Base-by-base conservation (phyloP, 2,888 invertebrate species). In the Drosophila limbata region DNA sequence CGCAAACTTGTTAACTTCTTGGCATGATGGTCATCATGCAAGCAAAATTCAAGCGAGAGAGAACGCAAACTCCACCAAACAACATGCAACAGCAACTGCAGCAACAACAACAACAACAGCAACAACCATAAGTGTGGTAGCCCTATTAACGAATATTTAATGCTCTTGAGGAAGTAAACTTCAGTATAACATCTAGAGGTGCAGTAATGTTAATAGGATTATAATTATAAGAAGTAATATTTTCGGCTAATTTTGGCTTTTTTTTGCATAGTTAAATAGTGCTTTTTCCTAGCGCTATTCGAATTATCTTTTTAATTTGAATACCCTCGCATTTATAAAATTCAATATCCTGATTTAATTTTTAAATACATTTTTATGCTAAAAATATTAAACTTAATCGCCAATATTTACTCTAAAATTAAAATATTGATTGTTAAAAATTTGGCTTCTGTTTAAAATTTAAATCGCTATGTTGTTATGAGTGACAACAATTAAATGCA, bases 1-100 rank as follows among this genome's bases (percentile, higher is more conserved):
- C 88, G 88, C 86, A 88, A 84, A 84, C 88, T 84, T 84, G 84
- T 88, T 88, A 84, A 84, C 84, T 87, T 84, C 83, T 79, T 84
- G 83, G 82, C 88, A 87, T 83, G 82, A 83, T 83, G 88, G 85
- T 83, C 82, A 86, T 83, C 86, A 87, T 85, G 84, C 88, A 69
- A 81, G 78, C 81, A 81, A 76, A 72, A 71, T 79, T 66, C 62
- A 68, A 64, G 56, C 73, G 66, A 63, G 56, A 51, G 72, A 62
- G 70, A 76, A 76, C 65, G 79, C 76, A 61, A 60, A 78, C 60
- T 40, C 63, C 50, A 50, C 60, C 68, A 68, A 44, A 60, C 73
- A 68, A 60, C 78, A 84, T 77, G 88, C 85, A 71, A 78, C 75
- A 61, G 51, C 55, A 70, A 44, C 47, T 53, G 40, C 37, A 45